These are phyloP conservation scores for Congeria kusceri DNA, from an alignment of 2,888 invertebrate species.

Conservation along the genomic window DNA sequence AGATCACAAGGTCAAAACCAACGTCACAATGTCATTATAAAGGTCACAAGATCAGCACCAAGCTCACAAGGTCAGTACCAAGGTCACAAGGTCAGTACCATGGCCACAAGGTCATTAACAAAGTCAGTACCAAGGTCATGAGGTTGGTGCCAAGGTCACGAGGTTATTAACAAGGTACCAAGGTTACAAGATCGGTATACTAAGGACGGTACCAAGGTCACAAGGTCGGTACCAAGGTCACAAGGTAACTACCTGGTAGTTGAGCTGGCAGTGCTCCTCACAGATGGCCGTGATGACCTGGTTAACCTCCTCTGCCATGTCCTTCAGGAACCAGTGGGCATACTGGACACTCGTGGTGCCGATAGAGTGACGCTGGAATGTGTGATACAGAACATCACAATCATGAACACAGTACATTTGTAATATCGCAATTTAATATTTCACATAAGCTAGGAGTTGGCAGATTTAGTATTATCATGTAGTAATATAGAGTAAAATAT, in stretches of 20 bases:
- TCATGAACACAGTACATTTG: neutral
- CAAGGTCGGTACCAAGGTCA: neutral
- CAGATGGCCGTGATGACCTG: conserved; percentile 99
- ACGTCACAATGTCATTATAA: too few relatives aligned
- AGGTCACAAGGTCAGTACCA: neutral
- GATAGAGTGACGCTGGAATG: conserved; percentile 93
- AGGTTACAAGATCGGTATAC: too few relatives aligned
- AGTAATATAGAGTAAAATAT: too few relatives aligned
- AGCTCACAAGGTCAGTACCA: neutral
- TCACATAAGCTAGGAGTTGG: too few relatives aligned
- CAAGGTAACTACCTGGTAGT: conserved; percentile 89
- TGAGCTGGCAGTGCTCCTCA: conserved; percentile 98
- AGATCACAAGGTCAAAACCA: too few relatives aligned
- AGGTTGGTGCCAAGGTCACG: too few relatives aligned
- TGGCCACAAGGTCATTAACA: conserved; percentile 77
- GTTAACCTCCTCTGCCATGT: conserved; percentile 99
- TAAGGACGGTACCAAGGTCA: neutral
- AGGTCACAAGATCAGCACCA: too few relatives aligned
- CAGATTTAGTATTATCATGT: too few relatives aligned
- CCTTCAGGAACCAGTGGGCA: conserved; percentile 98
- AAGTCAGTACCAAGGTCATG: too few relatives aligned
- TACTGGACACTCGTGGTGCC: conserved; percentile 95
- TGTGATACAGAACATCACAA: neutral
- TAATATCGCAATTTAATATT: neutral
- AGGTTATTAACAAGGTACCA: too few relatives aligned